Conservation (phyloP, 2,888 invertebrate genomes). For the Drosophila histrio region DNA sequence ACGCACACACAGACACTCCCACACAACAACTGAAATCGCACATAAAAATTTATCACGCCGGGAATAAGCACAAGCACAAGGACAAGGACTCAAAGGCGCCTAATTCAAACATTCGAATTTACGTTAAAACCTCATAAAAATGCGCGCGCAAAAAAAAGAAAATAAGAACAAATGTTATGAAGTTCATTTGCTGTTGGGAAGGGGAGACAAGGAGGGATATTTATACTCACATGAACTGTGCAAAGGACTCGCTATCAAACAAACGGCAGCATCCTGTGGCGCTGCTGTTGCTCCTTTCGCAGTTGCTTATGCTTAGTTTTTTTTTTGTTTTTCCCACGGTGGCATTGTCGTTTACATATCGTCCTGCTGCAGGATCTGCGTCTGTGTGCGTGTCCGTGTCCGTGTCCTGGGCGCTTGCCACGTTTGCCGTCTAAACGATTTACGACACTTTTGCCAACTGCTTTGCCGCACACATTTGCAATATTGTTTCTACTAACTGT, state of each 20-base stretch:
- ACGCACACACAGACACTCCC: conserved; percentile 23
- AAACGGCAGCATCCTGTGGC: conserved; percentile 48
- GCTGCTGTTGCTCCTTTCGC: conserved; percentile 32
- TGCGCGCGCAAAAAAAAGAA: conserved; percentile 32
- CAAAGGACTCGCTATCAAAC: conserved; percentile 48
- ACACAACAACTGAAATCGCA: conserved; percentile 36
- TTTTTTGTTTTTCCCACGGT: conserved; percentile 70
- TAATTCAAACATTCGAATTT: conserved; percentile 67
- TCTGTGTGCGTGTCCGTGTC: conserved; percentile 24
- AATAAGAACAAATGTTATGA: conserved; percentile 47
- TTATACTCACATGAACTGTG: conserved; percentile 54
- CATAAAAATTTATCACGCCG: conserved; percentile 65
- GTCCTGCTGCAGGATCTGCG: conserved; percentile 34
- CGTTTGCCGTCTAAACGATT: conserved; percentile 79
- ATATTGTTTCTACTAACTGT: conserved; percentile 65
- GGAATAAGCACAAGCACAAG: conserved; percentile 10
- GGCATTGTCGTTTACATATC: conserved; percentile 71
- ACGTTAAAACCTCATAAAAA: conserved; percentile 73
- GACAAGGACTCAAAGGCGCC: conserved; percentile 28
- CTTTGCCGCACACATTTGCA: conserved; percentile 71
- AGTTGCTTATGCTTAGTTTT: conserved; percentile 11
- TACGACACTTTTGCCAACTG: conserved; percentile 79
- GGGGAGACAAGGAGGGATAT: conserved; percentile 8
- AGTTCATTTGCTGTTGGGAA: conserved; percentile 38
- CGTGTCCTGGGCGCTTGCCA: conserved; percentile 52